Base-by-base conservation (phyloP, 1,140 invertebrate genomes). In the Aleiodes sp. region DNA sequence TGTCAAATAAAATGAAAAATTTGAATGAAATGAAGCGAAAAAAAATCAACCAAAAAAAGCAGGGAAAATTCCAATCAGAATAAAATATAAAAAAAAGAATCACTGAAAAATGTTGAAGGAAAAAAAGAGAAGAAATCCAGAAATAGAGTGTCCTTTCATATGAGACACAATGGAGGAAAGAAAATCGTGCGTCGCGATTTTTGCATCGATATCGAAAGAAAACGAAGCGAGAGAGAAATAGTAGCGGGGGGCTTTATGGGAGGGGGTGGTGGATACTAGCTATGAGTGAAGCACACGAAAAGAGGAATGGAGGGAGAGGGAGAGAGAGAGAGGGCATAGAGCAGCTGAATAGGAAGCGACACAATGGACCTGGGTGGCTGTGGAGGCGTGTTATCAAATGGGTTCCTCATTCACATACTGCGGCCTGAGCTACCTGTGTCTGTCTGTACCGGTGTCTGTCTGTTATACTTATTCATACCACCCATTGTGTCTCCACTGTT, bases 331-430 rank as follows among this genome's bases (percentile, higher is more conserved):
- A 84, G 78, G 81, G 80, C 80, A 83, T 78, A 80, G 82, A 84
- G 82, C 82, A 80, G 80, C 76, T 84, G 84, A 86, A 86, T 86
- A 86, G 84, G 81, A 86, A 86, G 82, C 83, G 77, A 84, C 80
- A 85, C 83, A 86, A 86, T 86, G 82, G 83, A 84, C 81, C 77
- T 80, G 81, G 82, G 78, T 86, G 82, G 80, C 80, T 83, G 83
- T 80, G 81, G 79, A 84, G 83, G 82, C 80, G 82, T 86, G 83
- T 86, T 86, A 86, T 86, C 84, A 86, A 86, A 86, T 85, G 84
- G 83, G 83, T 86, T 86, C 84, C 81, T 86, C 84, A 86, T 86
- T 86, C 84, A 86, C 84, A 84, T 86, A 84, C 83, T 84, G 79
- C 78, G 80, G 80, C 79, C 79, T 80, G 78, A 79, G 79, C 79